Conservation (phyloP, 1,140 invertebrate genomes). For the Ericerus pela region DNA sequence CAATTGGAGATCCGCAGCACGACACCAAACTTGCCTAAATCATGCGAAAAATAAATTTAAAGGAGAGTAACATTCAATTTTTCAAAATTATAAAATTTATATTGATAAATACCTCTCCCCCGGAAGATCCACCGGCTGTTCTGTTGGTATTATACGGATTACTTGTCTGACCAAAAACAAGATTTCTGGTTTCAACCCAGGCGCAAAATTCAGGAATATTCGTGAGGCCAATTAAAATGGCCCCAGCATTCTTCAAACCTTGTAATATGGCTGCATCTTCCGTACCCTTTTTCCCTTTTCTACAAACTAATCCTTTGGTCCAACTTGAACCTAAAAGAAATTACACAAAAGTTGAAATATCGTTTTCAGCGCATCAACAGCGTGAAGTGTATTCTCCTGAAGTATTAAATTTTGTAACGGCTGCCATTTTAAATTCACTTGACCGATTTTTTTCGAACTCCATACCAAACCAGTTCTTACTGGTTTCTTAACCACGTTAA, state of each 20-base stretch:
- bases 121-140: constrained; percentile 70
- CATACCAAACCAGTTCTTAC: no score
- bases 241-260: constrained; percentile 61
- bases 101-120: constrained; percentile 43
- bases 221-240: constrained; percentile 72
- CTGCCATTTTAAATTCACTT: no score
- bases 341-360: no score
- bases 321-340: no score
- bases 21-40: constrained; percentile 47
- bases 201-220: constrained; percentile 81
- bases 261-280: constrained; percentile 63
- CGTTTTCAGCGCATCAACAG: no score
- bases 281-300: constrained; percentile 38
- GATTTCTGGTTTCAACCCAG: constrained; percentile 80
- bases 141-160: constrained; percentile 81
- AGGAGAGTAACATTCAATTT: not conserved
- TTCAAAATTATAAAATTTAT: not conserved
- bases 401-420: no score
- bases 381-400: no score
- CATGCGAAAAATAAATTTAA: no score
- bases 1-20: constrained; percentile 67
- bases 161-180: constrained; percentile 74
- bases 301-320: constrained; percentile 44
- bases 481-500: no score
- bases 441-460: no score